A percentile compares a stretch with the other conserved stretches of the same genome.
Evolutionary conservation across 2,797 vertebrate species (phyloP).

Genomic region (Anabacerthia variegaticeps): DNA sequence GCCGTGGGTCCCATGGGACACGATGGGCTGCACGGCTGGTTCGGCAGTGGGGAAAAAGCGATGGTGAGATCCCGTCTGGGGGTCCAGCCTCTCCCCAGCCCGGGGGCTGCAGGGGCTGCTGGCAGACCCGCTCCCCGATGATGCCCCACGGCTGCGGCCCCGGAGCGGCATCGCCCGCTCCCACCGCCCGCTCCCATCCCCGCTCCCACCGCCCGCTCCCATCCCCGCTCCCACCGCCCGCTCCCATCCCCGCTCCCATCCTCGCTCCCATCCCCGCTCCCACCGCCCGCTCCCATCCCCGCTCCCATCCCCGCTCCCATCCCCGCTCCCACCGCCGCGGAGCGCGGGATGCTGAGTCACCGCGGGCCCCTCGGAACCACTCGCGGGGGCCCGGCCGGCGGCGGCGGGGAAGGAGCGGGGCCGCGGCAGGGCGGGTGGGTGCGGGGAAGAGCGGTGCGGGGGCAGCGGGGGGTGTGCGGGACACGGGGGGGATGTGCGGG

Average conservation of each 20-base stretch:
- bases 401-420: not conserved
- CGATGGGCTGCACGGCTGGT: accelerated
- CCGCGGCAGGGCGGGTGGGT: not conserved
- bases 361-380: not conserved
- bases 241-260: not conserved
- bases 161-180: not conserved
- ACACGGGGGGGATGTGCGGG: too few species aligned
- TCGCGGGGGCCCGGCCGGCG: not conserved
- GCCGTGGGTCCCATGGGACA: not conserved
- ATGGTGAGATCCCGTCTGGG: accelerated
- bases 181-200: too few species aligned
- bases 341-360: conserved; percentile 1
- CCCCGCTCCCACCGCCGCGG: not conserved
- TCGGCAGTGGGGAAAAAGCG: accelerated
- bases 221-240: too few species aligned
- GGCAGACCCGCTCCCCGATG: not conserved
- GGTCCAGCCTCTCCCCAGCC: too few species aligned
- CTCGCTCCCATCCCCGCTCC: not conserved
- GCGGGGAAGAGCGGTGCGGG: too few species aligned
- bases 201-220: too few species aligned
- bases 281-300: too few species aligned
- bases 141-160: not conserved
- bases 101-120: not conserved
- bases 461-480: too few species aligned
- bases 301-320: too few species aligned